Evolutionary conservation across 2,888 invertebrate genomes (phyloP).

Genomic region (Liodrosophila aerea): DNA sequence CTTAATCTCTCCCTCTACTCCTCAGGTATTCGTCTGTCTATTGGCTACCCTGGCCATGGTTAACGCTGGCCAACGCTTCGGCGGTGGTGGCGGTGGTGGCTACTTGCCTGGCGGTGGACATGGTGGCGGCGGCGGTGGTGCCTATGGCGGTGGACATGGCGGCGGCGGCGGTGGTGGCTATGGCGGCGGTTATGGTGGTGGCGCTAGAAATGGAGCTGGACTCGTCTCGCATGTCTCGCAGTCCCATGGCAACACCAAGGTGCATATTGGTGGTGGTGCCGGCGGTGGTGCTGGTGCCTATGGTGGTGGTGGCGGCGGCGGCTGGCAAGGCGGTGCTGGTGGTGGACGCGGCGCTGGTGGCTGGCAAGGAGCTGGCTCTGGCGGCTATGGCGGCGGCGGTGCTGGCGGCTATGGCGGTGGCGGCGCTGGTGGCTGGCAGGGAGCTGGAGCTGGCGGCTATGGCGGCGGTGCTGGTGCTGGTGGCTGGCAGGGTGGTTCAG

Average conservation of each 20-base stretch:
- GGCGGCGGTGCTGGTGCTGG: conserved; percentile 32
- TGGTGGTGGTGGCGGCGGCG: conserved; percentile 35
- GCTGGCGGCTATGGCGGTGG: conserved; percentile 8
- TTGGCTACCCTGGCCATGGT: conserved; percentile 61
- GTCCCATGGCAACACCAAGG: conserved; percentile 55
- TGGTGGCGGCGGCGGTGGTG: conserved; percentile 43
- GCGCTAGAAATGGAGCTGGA: conserved; percentile 56
- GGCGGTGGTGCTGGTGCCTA: conserved; percentile 23
- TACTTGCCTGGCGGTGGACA: conserved; percentile 40
- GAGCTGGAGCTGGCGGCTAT: conserved; percentile 18
- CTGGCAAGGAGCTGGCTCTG: conserved; percentile 33
- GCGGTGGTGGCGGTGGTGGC: conserved; percentile 51
- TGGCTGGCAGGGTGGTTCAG: conserved; percentile 37
- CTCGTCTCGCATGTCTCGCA: conserved; percentile 62
- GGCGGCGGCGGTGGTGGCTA: conserved; percentile 53
- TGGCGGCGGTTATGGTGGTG: conserved; percentile 44
- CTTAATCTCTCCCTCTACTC: not conserved
- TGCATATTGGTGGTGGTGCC: conserved; percentile 47
- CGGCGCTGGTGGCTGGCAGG: conserved; percentile 12
- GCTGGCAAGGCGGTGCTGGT: conserved; percentile 42
- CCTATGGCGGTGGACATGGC: conserved; percentile 51
- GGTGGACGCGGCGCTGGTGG: conserved; percentile 26
- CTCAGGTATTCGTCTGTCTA: conserved; percentile 66
- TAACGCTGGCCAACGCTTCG: conserved; percentile 59
- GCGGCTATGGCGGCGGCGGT: conserved; percentile 12